Evolutionary conservation across 2,888 invertebrate genomes (phyloP).

Genomic region (Gari tellinella): DNA sequence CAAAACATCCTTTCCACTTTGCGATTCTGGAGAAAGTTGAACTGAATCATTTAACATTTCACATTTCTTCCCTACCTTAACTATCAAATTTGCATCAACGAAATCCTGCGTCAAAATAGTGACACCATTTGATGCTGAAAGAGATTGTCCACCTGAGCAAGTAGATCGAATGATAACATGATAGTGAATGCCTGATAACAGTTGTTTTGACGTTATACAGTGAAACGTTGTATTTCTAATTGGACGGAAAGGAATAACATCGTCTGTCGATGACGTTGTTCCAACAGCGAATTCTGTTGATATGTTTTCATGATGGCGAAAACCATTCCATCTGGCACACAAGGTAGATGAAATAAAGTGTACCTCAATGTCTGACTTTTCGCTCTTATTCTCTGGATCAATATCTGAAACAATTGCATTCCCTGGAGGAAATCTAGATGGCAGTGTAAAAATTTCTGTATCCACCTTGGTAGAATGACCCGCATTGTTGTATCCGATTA

Average conservation of each 20-base stretch:
- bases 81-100: neutral
- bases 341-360: constrained; percentile 30
- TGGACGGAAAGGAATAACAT: constrained; percentile 14
- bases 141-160: constrained; percentile 32
- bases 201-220: constrained; percentile 12
- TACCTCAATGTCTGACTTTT: constrained; percentile 6
- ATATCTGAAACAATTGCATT: constrained; percentile 40
- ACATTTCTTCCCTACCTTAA: neutral
- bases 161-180: constrained; percentile 26
- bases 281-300: constrained; percentile 38
- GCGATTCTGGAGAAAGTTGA: too few relatives aligned
- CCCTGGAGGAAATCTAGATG: constrained; percentile 53
- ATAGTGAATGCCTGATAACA: constrained; percentile 3
- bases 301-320: constrained; percentile 42
- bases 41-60: too few relatives aligned
- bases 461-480: constrained; percentile 27
- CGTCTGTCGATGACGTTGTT: neutral
- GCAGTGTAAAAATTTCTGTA: constrained; percentile 34
- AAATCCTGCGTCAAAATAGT: constrained; percentile 14
- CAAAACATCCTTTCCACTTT: too few relatives aligned
- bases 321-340: constrained; percentile 45
- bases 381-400: constrained; percentile 4
- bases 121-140: constrained; percentile 40
- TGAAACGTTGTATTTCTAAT: neutral
- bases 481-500: constrained; percentile 47